Evolutionary conservation across 64 coral and sea anemone species (phyloP), one percentile per base, ranked within the genome.

Genomic region (Astreopora myriophthalma): DNA sequence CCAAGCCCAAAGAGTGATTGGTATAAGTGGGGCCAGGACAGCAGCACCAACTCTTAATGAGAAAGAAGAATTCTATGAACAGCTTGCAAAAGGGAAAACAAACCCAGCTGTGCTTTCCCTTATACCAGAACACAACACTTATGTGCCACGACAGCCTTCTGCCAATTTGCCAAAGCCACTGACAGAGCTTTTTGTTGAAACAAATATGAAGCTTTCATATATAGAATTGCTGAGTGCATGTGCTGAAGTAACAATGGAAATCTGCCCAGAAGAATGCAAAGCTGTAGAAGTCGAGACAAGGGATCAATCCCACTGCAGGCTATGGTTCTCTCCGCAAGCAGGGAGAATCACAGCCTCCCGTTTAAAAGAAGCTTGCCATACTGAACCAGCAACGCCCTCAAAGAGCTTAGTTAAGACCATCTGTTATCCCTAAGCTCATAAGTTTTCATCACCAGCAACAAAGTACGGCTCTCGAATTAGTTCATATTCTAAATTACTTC

Each of bases 341-440:
- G 93, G 88, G 3, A 39, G 71, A 46, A 84, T 95, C 25, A 95
- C 93, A 78, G 88, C 72, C 23, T 95, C 93, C 32, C 76, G 76
- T 69, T 55, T 91, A 28, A 91, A 95, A 82, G 42, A 62, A 67
- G 87, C 69, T 46, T 75, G 55, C 22, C 23, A 38, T 13, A 80
- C 88, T 16, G 90, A 90, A 38, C 88, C 88, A 57, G 73, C 63
- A 71, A 86, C 84, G 51, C 92, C 67, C 24, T 61, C 86, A 34
- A 76, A 66, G 74, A 90, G 87, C 79, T 68, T 94, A 23, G 38
- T 89, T 17, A 94, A 91, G 49, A 74, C 31, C 40, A 91, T 95
- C 17, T 95, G 94, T 30, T 95, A 95, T 34, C 88, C 94, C 30
- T 74, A 88, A 25, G 64, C 89, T 26, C 82, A 87, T 51, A 86